Conservation (phyloP, 2,888 invertebrate genomes). For the Antitype chi region DNA sequence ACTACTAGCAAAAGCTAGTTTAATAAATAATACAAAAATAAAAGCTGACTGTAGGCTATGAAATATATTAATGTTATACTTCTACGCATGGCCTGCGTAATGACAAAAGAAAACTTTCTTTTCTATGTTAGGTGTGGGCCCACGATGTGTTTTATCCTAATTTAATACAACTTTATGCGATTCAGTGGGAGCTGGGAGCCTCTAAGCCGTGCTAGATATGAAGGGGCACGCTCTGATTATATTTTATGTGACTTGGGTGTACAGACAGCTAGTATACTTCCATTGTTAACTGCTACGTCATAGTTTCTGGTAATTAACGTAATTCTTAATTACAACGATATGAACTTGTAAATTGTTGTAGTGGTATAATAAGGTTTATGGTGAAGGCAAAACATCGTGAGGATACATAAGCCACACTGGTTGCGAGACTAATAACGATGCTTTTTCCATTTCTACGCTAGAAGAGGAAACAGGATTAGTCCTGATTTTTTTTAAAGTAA, state of each 20-base stretch:
- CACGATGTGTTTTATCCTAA: constrained; percentile 65
- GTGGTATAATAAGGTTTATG: too few relatives aligned
- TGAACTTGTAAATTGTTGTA: neutral
- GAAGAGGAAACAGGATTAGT: neutral
- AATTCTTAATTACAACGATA: constrained; percentile 5
- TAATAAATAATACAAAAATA: neutral
- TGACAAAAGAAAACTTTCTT: constrained; percentile 36
- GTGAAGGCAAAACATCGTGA: neutral
- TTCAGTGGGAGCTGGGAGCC: constrained; percentile 26
- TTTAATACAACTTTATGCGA: constrained; percentile 69
- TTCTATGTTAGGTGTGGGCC: constrained; percentile 25
- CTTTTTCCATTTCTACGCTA: neutral
- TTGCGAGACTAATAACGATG: neutral
- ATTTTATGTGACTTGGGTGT: constrained; percentile 44
- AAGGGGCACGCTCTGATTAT: constrained; percentile 50
- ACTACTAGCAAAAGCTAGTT: neutral
- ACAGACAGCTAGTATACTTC: constrained; percentile 1
- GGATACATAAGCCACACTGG: neutral
- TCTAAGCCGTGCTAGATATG: constrained; percentile 40
- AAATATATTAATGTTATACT: constrained; percentile 3
- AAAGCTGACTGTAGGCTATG: too few relatives aligned
- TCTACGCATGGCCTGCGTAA: constrained; percentile 4
- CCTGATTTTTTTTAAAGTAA: neutral
- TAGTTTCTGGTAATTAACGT: constrained; percentile 15
- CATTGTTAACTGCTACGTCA: neutral